Base-by-base conservation (phyloP, 2,113 vertebrate genomes). In the Zapus hudsonius region DNA sequence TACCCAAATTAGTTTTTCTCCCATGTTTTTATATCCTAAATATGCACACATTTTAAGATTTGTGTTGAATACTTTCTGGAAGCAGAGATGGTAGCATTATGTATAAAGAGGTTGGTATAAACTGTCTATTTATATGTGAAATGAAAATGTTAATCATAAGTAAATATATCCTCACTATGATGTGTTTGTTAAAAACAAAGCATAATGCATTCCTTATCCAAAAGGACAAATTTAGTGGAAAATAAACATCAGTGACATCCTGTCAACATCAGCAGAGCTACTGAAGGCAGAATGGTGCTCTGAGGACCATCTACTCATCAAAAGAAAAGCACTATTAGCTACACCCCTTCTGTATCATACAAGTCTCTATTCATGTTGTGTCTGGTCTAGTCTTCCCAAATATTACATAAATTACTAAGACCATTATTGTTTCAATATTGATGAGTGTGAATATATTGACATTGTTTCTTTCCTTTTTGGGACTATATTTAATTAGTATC, bases 401-500 rank as follows among this genome's bases (percentile, higher is more conserved):
- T 69, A 76, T 67, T 70, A 25, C 3, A 25, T 29, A 44, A 87
- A 61, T 67, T 63, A 67, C 22, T 84, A 38, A 74, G 57, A 52
- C 72, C 40, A 16, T 72, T 76, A 59, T 36, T 69, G 36, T 67
- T 70, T 85, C 79, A 85, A 87, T 36, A 78, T 79, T 79, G 25
- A 82, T 76, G 57, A 7, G 27, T 89, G 64, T 55, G 92, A 89
- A 87, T 64, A 74, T 67, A 20, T 40, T 89, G 38, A 66, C 57
- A 69, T 85, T 81, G 92, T 79, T 67, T 90, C 25, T 20, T 93
- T 90, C 31, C 19, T 86, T 92, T 89, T 40, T 47, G 80, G 7
- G 15, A 57, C 89, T 90, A 64, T 78, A n/a, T 96, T 92, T 91
- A 63, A 87, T 90, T 90, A 86, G 4, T 92, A 67, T 93, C 74